These are phyloP conservation scores for Mastigias papua DNA, from an alignment of 30 jellyfish, hydroid and myxozoan species.

Conservation along the genomic window DNA sequence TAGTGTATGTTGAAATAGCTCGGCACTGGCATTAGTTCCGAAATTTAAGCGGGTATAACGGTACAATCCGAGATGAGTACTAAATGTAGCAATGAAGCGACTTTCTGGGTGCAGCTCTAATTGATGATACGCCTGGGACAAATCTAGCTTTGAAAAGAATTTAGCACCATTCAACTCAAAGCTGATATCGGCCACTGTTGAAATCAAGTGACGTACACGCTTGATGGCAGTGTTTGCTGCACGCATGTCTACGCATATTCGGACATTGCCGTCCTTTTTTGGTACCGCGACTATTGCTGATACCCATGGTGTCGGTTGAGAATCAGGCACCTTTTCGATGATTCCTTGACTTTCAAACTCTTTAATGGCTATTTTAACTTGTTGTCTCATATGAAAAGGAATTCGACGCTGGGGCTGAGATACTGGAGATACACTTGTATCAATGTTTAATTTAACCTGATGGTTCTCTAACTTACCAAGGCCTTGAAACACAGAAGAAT, in stretches of 20 bases:
- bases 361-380: constrained; percentile 42
- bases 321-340: constrained; percentile 59
- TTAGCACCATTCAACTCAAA: constrained; percentile 41
- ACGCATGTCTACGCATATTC: constrained; percentile 83
- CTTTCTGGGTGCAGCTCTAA: constrained; percentile 11
- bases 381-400: constrained; percentile 73
- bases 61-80: constrained; percentile 18
- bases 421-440: constrained; percentile 37
- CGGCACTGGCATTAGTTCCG: constrained; percentile 23
- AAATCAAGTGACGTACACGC: constrained; percentile 56
- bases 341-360: constrained; percentile 63
- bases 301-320: constrained; percentile 71
- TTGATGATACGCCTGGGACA: constrained; percentile 35
- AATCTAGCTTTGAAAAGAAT: constrained; percentile 30
- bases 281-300: constrained; percentile 63
- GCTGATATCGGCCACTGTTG: constrained; percentile 32
- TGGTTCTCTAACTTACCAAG: constrained; percentile 6
- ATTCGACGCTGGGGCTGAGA: constrained; percentile 44
- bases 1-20: constrained; percentile 40
- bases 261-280: constrained; percentile 64
- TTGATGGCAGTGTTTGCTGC: constrained; percentile 72
- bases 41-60: not conserved
- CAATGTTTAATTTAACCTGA: constrained; percentile 16
- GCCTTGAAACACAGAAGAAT: constrained; percentile 35
- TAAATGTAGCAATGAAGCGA: constrained; percentile 30